A percentile compares a stretch with the other conserved stretches of the same genome.
These are phyloP conservation scores for Erebia epiphron DNA, from an alignment of 2,888 invertebrate genomes.

Conservation along the genomic window DNA sequence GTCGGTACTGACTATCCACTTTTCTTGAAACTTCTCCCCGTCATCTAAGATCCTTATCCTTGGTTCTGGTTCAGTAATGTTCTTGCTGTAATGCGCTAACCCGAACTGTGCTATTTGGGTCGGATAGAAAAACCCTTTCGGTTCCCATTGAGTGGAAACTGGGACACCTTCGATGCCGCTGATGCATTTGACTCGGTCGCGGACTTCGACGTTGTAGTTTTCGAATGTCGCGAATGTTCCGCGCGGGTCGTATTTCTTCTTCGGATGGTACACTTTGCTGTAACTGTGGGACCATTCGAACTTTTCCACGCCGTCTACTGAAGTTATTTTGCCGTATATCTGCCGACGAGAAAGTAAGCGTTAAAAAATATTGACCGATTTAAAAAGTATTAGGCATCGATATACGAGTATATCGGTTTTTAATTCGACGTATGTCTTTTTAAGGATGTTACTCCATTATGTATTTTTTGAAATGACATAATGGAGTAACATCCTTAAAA, in stretches of 20 bases:
- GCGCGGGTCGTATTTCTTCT: slow-evolving; percentile 93
- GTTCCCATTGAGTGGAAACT: slow-evolving; percentile 98
- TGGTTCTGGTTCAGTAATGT: slow-evolving; percentile 93
- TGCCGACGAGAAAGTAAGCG: background rate
- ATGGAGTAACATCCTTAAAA: too few species aligned
- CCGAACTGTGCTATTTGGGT: slow-evolving; percentile 99
- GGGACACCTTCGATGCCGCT: slow-evolving; percentile 97
- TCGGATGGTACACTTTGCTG: slow-evolving; percentile 94
- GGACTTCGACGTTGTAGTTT: slow-evolving; percentile 98
- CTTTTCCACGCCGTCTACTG: slow-evolving; percentile 87
- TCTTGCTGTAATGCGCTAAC: slow-evolving; percentile 97
- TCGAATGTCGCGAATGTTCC: slow-evolving; percentile 98
- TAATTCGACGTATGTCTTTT: too few species aligned
- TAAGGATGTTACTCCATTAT: too few species aligned
- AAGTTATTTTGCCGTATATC: slow-evolving; percentile 87
- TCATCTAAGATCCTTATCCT: slow-evolving; percentile 88
- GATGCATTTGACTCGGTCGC: slow-evolving; percentile 97
- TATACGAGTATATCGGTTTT: background rate
- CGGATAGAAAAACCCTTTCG: slow-evolving; percentile 97
- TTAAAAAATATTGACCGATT: background rate
- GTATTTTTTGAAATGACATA: too few species aligned
- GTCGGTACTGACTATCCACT: slow-evolving; percentile 89
- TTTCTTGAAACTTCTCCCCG: slow-evolving; percentile 85
- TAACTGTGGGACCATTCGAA: slow-evolving; percentile 98
- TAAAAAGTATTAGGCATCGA: background rate